Evolutionary conservation across 1,140 invertebrate species (phyloP).

Genomic region (Lepidostoma basale): DNA sequence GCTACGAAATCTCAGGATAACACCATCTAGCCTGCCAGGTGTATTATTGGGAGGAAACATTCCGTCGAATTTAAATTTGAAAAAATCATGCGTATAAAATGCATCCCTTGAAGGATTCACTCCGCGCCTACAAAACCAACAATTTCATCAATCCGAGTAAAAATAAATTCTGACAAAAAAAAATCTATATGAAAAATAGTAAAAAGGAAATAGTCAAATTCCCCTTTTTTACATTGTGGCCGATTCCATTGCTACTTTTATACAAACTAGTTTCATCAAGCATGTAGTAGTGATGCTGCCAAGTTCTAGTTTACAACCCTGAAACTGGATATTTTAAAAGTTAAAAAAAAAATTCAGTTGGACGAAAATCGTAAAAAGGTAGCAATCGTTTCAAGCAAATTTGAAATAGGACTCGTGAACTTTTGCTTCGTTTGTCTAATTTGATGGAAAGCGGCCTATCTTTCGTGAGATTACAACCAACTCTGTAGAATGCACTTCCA

Average conservation of each 20-base stretch:
- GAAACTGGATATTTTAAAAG: conserved; percentile 2
- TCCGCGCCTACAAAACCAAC: too few species aligned
- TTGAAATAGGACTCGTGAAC: too few species aligned
- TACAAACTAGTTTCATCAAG: too few species aligned
- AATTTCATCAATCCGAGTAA: too few species aligned
- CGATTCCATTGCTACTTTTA: not conserved
- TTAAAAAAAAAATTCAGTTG: too few species aligned
- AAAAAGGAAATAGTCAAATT: not conserved
- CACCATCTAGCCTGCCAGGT: too few species aligned
- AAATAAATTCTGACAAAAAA: not conserved
- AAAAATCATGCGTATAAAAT: conserved; percentile 22
- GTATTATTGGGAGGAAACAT: too few species aligned
- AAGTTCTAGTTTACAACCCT: conserved; percentile 15
- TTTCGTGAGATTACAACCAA: not conserved
- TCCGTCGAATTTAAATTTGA: conserved; percentile 5
- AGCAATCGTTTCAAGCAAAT: too few species aligned
- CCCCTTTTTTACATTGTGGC: not conserved
- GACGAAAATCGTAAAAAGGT: too few species aligned
- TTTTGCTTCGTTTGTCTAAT: too few species aligned
- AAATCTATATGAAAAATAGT: not conserved
- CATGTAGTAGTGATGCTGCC: not conserved
- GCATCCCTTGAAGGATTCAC: not conserved
- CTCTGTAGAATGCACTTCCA: not conserved
- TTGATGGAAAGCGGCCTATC: too few species aligned
- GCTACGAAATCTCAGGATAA: too few species aligned